Evolutionary conservation across 2,797 vertebrate species (phyloP), one percentile per base, ranked within the genome.

Genomic region (Tokudaia muenninki): DNA sequence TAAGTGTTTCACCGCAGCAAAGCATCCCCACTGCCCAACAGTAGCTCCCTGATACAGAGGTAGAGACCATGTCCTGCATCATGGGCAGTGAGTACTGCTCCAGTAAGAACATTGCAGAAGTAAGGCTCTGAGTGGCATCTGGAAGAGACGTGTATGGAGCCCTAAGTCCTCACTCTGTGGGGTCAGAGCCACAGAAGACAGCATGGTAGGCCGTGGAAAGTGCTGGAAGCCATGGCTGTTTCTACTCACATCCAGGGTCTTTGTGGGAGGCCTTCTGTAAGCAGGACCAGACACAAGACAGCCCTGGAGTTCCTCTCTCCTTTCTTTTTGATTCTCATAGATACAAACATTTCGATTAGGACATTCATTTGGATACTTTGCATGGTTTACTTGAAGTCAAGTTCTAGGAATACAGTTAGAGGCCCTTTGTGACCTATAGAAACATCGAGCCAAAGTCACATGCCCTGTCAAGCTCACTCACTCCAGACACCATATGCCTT

Each of bases 241-340:
- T 14, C 52, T 17, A 34, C 37, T 41, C 1, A 11, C 6, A 4
- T n/a, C 7, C 7, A 0, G 0, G 5, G 10, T 37, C 70, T 55
- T 16, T 19, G 31, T 19, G 41, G 59, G 65, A 37, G 47, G 22
- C 75, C 47, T 65, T 26, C 57, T 41, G 17, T 55, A 80, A 26
- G 74, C 41, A 26, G 31, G 52, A 16, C 44, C 44, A 22, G 0
- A 34, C 11, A 26, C 10, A 21, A 24, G 22, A 31, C 1, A 21
- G 1, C 26, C 10, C 3, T 3, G n/a, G 0, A 16, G 12, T 26
- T 41, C 41, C 52, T 87, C 75, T 37, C 13, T 13, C 52, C 17
- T 63, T 83, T 37, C 44, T 77, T 44, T 72, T 89, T 63, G 21
- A 55, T 65, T 88, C 52, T 95, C 47, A 29, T 72, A 75, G 77